phyloP scores from a whole-genome alignment of 1,140 invertebrate species.

The Drosophila athabasca region DNA sequence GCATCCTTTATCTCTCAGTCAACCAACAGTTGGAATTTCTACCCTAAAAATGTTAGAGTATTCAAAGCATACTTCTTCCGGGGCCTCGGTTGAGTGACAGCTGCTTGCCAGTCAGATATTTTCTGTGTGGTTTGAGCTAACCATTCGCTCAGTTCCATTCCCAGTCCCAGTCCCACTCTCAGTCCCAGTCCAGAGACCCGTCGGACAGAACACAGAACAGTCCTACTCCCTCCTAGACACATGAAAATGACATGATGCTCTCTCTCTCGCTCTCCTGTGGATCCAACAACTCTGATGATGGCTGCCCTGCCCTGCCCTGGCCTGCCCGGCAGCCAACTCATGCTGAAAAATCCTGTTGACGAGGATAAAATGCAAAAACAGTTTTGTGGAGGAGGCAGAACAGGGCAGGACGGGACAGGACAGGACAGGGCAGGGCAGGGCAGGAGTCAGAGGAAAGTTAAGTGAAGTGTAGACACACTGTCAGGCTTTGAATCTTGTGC shows the following conservation, averaged over 20 bases:
- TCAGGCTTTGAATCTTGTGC: conserved; percentile 39
- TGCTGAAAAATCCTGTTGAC: conserved; percentile 60
- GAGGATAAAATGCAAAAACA: conserved; percentile 65
- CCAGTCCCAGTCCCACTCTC: conserved; percentile 9
- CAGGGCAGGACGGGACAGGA: not conserved
- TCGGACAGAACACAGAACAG: not conserved
- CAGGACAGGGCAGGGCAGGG: not conserved
- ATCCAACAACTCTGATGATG: conserved; percentile 23
- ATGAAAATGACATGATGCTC: conserved; percentile 54
- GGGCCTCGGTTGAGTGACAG: conserved; percentile 38
- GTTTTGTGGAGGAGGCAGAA: not conserved
- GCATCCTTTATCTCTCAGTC: too few species aligned
- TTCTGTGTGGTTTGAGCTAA: conserved; percentile 46
- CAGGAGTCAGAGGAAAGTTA: conserved; percentile 30
- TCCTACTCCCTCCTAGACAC: conserved; percentile 20
- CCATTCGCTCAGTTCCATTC: conserved; percentile 11
- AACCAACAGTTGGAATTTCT: not conserved
- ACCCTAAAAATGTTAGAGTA: conserved; percentile 2
- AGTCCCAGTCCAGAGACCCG: conserved; percentile 11
- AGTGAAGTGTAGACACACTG: conserved; percentile 64
- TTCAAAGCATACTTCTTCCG: conserved; percentile 28
- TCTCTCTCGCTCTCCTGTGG: not conserved
- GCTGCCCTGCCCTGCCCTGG: conserved; percentile 4
- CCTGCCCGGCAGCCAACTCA: conserved; percentile 35
- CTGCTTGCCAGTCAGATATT: conserved; percentile 53